These are phyloP conservation scores for Noctilio leporinus DNA, from an alignment of 2,113 vertebrate species.

Conservation along the genomic window DNA sequence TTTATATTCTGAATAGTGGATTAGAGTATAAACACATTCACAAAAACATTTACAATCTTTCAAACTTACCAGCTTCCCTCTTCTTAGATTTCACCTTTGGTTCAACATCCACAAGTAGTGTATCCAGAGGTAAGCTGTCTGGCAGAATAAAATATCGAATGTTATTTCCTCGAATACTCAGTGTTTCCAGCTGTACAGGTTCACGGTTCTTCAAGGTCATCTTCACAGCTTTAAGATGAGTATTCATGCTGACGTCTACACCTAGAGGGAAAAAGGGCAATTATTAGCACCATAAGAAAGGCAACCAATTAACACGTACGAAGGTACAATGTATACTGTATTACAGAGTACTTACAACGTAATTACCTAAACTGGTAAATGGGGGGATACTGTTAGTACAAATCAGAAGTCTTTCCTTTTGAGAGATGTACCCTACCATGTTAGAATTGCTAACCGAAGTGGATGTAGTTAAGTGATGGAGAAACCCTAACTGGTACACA, in stretches of 20 bases:
- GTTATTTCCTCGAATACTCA: constrained; percentile 98
- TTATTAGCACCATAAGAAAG: not conserved
- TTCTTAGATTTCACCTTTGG: constrained; percentile 99
- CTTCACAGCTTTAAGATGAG: constrained; percentile 97
- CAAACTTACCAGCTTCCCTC: constrained; percentile 93
- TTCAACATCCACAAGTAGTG: constrained; percentile 96
- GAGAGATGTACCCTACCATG: not conserved
- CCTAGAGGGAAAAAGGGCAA: constrained; percentile 77
- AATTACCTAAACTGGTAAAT: not conserved
- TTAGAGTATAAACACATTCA: not conserved
- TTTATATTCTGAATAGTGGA: not conserved
- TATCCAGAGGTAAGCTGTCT: constrained; percentile 97
- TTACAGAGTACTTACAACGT: not conserved
- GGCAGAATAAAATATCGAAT: constrained; percentile 99
- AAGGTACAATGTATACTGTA: not conserved
- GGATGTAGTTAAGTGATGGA: not conserved
- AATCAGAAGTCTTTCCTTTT: not conserved
- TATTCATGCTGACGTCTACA: constrained; percentile 98
- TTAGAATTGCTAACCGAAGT: not conserved
- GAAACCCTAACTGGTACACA: not conserved
- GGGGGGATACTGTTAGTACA: not conserved
- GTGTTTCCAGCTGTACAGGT: constrained; percentile 93
- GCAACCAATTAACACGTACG: not conserved
- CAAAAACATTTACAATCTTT: not conserved
- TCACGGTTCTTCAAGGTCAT: constrained; percentile 99